Evolutionary conservation across 2,113 vertebrate species (phyloP).

Genomic region (Zapus hudsonius): DNA sequence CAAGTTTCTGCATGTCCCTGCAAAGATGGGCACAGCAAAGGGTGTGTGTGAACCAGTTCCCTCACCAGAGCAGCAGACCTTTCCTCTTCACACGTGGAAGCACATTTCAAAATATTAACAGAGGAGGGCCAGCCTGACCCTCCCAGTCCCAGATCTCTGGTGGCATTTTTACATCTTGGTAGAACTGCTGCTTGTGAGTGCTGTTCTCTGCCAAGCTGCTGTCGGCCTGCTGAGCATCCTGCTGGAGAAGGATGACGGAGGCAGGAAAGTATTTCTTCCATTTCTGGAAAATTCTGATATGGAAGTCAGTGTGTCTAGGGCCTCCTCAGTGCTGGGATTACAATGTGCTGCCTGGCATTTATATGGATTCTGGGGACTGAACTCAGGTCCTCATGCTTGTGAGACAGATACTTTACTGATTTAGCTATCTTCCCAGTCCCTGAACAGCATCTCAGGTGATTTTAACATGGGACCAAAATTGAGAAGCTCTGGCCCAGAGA

Average conservation of each 20-base stretch:
- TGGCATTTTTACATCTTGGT: background rate
- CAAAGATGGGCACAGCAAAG: accelerated
- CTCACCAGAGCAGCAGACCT: background rate
- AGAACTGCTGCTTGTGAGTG: background rate
- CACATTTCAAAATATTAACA: background rate
- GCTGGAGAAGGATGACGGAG: background rate
- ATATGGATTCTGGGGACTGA: too few species aligned
- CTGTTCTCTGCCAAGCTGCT: background rate
- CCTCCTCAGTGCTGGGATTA: background rate
- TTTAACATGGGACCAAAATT: background rate
- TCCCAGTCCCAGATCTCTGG: background rate
- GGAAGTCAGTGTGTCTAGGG: background rate
- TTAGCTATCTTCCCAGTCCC: too few species aligned
- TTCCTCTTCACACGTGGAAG: background rate
- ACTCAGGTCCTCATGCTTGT: too few species aligned
- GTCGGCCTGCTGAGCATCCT: background rate
- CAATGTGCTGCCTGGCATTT: background rate
- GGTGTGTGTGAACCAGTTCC: background rate
- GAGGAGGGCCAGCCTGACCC: background rate
- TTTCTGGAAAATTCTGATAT: background rate
- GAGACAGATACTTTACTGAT: too few species aligned
- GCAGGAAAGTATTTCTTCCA: background rate
- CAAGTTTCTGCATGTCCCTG: accelerated
- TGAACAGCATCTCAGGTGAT: background rate
- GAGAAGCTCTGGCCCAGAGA: background rate